These are phyloP conservation scores for Hermaeophaga mercurialis DNA, from an alignment of 2,888 invertebrate genomes.

Conservation along the genomic window DNA sequence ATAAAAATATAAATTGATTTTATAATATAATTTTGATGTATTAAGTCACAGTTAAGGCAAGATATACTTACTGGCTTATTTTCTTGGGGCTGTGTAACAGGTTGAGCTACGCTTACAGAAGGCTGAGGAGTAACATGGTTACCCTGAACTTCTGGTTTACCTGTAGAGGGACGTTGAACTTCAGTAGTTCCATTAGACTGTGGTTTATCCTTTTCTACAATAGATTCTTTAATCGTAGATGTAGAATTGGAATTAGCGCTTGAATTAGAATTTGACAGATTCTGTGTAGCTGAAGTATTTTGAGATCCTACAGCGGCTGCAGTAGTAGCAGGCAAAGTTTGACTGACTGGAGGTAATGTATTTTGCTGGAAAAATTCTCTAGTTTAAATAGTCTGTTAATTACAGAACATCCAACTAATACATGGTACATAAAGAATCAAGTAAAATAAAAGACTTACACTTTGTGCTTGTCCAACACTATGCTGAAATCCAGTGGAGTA, in stretches of 20 bases:
- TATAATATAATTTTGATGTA: background rate
- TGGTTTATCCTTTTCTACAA: conserved; percentile 43
- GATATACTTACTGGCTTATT: conserved; percentile 18
- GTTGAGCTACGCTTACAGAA: conserved; percentile 26
- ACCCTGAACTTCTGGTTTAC: conserved; percentile 38
- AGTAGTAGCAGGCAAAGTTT: conserved; percentile 44
- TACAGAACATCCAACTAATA: too few relatives aligned
- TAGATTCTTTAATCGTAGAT: conserved; percentile 9
- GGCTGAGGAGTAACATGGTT: conserved; percentile 43
- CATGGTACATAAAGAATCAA: background rate
- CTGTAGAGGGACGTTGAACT: conserved; percentile 36
- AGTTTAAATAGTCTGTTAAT: too few relatives aligned
- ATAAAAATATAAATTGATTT: conserved; percentile 3
- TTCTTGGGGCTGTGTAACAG: conserved; percentile 23
- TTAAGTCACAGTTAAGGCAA: background rate
- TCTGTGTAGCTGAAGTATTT: background rate
- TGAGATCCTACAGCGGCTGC: background rate
- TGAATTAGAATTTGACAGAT: conserved; percentile 12
- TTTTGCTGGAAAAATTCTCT: conserved; percentile 43
- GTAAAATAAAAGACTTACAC: conserved; percentile 38
- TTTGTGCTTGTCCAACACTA: conserved; percentile 45
- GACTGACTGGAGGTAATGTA: conserved; percentile 46
- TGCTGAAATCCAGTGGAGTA: conserved; percentile 48
- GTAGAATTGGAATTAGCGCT: conserved; percentile 1
- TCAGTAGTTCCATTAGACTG: conserved; percentile 53